A percentile compares a stretch with the other conserved stretches of the same genome.
Evolutionary conservation across 2,888 invertebrate species (phyloP).

Genomic region (Coremacera marginata): DNA sequence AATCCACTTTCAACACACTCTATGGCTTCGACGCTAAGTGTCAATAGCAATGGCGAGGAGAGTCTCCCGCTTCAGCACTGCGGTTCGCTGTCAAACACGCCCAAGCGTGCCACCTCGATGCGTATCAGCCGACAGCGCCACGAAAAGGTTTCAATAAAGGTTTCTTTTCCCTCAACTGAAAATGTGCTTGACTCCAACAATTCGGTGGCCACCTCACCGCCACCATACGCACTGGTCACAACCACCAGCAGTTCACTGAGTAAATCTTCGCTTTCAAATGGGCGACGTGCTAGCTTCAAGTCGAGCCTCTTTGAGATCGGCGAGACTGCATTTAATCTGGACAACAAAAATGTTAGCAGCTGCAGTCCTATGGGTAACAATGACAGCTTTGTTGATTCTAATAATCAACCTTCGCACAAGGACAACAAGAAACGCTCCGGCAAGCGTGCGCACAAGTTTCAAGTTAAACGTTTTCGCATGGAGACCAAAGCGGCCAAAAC

Average conservation of each 20-base stretch:
- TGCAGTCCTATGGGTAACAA: slow-evolving; percentile 28
- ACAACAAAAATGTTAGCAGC: slow-evolving; percentile 40
- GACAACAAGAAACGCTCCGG: slow-evolving; percentile 79
- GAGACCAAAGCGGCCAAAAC: slow-evolving; percentile 98
- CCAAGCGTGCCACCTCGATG: slow-evolving; percentile 70
- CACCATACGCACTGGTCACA: slow-evolving; percentile 57
- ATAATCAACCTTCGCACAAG: slow-evolving; percentile 53
- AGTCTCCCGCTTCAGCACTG: slow-evolving; percentile 50
- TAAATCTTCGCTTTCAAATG: slow-evolving; percentile 57
- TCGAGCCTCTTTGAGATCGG: slow-evolving; percentile 65
- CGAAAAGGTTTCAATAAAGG: slow-evolving; percentile 86
- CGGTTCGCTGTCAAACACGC: slow-evolving; percentile 69
- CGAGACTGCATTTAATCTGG: slow-evolving; percentile 65
- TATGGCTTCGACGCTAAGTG: slow-evolving; percentile 75
- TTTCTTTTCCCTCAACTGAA: slow-evolving; percentile 85
- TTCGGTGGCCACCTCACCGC: slow-evolving; percentile 56
- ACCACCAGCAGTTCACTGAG: slow-evolving; percentile 48
- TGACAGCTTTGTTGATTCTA: slow-evolving; percentile 23
- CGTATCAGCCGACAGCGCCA: slow-evolving; percentile 74
- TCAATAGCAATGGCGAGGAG: slow-evolving; percentile 68
- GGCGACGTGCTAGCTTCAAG: slow-evolving; percentile 62
- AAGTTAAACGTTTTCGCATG: slow-evolving; percentile 92
- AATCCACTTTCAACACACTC: slow-evolving; percentile 74
- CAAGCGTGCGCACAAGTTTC: slow-evolving; percentile 88
- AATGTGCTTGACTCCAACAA: slow-evolving; percentile 70